Evolutionary conservation across 2,888 invertebrate species (phyloP).

Genomic region (Stenodema calcarata): DNA sequence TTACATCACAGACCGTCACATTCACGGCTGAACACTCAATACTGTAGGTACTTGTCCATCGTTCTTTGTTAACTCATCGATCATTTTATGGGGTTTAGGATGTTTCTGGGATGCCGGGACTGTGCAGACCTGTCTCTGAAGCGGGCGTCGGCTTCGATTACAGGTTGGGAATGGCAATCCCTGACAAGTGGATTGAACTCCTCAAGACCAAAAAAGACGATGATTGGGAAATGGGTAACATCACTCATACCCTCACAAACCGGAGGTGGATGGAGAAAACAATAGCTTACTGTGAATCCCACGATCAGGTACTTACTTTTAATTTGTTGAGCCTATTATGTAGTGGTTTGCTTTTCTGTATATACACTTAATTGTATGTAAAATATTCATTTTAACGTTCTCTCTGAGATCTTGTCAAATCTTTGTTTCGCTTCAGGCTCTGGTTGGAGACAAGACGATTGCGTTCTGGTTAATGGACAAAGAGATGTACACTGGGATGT

Average conservation of each 20-base stretch:
- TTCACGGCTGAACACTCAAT: too few species aligned
- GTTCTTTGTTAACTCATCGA: background rate
- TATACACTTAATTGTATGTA: too few species aligned
- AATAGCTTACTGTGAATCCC: slow-evolving; percentile 98
- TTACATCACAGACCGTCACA: too few species aligned
- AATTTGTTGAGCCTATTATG: too few species aligned
- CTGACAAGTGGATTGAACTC: slow-evolving; percentile 97
- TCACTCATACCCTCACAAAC: slow-evolving; percentile 92
- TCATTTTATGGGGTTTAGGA: slow-evolving; percentile 66
- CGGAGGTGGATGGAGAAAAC: slow-evolving; percentile 94
- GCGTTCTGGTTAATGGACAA: slow-evolving; percentile 99
- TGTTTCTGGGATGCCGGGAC: slow-evolving; percentile 98
- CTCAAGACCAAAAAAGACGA: slow-evolving; percentile 86
- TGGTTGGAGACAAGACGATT: slow-evolving; percentile 97
- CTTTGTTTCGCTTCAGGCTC: slow-evolving; percentile 66
- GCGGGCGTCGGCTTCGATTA: slow-evolving; percentile 97
- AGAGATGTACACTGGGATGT: slow-evolving; percentile 98
- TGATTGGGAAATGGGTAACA: slow-evolving; percentile 90
- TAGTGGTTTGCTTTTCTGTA: too few species aligned
- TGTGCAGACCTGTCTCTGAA: slow-evolving; percentile 90
- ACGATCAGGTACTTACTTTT: slow-evolving; percentile 70
- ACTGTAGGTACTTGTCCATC: too few species aligned
- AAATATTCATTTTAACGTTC: too few species aligned
- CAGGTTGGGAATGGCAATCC: slow-evolving; percentile 98
- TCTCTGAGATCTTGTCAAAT: too few species aligned